Evolutionary conservation across 2,888 invertebrate genomes (phyloP), one percentile per base, ranked within the genome.

Genomic region (Noctuana brunneofusca): DNA sequence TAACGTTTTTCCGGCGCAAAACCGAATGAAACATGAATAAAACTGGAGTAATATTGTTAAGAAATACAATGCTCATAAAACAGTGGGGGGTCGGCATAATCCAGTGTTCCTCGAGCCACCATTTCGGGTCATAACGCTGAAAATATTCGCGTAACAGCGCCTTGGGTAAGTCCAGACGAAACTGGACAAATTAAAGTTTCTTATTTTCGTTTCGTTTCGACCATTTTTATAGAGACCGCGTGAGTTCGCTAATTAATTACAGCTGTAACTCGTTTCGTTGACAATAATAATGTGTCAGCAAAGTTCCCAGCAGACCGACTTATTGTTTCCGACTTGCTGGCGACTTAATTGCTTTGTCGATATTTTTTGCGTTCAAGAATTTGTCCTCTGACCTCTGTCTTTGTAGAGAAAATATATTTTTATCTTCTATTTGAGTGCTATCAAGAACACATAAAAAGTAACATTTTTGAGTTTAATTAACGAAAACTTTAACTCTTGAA

Each of bases 41-140:
- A 64, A 67, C 60, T 59, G 58, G 52, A 64, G 69, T 66, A 68
- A 66, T 69, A 69, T 66, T 68, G 65, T 66, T 63, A 65, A 68
- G 64, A 68, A 60, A 60, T 66, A 65, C 64, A 64, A 56, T 52
- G 63, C 50, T 65, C 69, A 66, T 67, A 65, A 70, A 70, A 63
- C 64, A 60, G 54, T 18, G 53, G 54, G 60, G 65, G 57, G 57
- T 55, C 49, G 56, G 55, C 54, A 62, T 59, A 12, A 68, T 46
- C 68, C 65, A 64, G 63, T 12, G 16, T 60, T 54, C 24, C 46
- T 2, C 18, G 60, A 22, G 16, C 60, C 54, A 32, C 35, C 48
- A 38, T 55, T 54, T 49, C 9, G 35, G 14, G 46, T 38, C 18
- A 27, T 55, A 38, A n/a, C 54, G 38, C 27, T 55, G 38, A 60